Evolutionary conservation across 2,888 invertebrate species (phyloP), one percentile per base, ranked within the genome.

Genomic region (Leucophora obtusa): DNA sequence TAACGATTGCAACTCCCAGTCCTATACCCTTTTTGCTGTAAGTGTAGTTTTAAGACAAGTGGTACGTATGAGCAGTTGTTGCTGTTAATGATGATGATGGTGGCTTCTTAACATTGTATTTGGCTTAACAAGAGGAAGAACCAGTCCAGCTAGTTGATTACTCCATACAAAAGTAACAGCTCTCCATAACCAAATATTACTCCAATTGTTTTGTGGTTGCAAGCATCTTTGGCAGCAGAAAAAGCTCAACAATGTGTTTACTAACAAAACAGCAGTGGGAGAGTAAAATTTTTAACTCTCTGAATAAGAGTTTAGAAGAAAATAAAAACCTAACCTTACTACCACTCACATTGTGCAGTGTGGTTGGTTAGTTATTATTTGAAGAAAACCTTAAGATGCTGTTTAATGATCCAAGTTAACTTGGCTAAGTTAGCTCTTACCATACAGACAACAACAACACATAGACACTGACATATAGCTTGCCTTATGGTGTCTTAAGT

Each of bases 81-180:
- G 5, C 3, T 28, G 5, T 2, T 24, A n/a, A 21, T 3, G 4
- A 21, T 28, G 28, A 6, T 28, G 7, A 7, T 35, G n/a, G 10
- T 35, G 54, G 35, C 77, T 60, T 77, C 66, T 71, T 71, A 21
- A n/a, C 43, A 53, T 63, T 74, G 51, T 63, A 58, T 28, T 53
- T 17, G 10, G 50, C 28, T 6, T 63, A 18, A 75, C 7, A 28
- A 75, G 71, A 75, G 8, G 68, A 72, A 43, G 21, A 80, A 76
- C 80, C 80, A 76, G 80, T 76, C 68, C 43, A 35, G 14, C 62
- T 14, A 56, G 75, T 72, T 68, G 43, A 9, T 59, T 35, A 53
- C 54, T 56, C 59, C 28, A 74, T 14, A 51, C 9, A 9, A 7
- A 28, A 28, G 7, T 7, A 28, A 28, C 11, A 38, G 53, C 17